Conservation (phyloP, 2,113 vertebrate genomes). For the Pholis gunnellus region DNA sequence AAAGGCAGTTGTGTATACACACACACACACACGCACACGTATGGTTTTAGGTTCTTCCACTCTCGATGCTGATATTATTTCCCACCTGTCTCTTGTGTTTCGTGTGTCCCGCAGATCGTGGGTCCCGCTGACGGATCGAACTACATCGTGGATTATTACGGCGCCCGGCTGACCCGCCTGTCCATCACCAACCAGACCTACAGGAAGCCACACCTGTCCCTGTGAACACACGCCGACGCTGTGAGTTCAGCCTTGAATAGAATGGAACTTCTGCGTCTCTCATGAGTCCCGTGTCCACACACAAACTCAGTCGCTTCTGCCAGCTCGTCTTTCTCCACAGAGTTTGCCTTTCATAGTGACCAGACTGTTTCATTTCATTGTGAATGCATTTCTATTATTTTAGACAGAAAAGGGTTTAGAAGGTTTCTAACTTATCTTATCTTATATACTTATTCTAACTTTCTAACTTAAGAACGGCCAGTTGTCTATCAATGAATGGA, state of each 20-base stretch:
- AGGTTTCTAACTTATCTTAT: no score
- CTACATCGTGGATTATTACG: constrained; percentile 99
- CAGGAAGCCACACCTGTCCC: constrained; percentile 93
- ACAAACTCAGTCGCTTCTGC: not conserved
- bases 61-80: not conserved
- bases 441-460: no score
- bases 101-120: constrained; percentile 87
- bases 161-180: constrained; percentile 91
- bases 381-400: not conserved
- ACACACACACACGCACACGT: not conserved
- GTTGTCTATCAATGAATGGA: not conserved
- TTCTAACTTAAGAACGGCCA: not conserved
- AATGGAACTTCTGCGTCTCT: not conserved
- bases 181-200: constrained; percentile 95
- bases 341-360: not conserved
- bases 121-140: constrained; percentile 96
- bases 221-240: constrained; percentile 70
- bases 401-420: not conserved
- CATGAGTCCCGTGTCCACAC: no score
- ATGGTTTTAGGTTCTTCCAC: not conserved
- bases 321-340: no score
- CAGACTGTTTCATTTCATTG: not conserved
- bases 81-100: not conserved
- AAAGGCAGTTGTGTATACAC: not conserved
- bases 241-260: not conserved